Evolutionary conservation across 2,888 invertebrate species (phyloP).

Genomic region (Drosophila birchii): DNA sequence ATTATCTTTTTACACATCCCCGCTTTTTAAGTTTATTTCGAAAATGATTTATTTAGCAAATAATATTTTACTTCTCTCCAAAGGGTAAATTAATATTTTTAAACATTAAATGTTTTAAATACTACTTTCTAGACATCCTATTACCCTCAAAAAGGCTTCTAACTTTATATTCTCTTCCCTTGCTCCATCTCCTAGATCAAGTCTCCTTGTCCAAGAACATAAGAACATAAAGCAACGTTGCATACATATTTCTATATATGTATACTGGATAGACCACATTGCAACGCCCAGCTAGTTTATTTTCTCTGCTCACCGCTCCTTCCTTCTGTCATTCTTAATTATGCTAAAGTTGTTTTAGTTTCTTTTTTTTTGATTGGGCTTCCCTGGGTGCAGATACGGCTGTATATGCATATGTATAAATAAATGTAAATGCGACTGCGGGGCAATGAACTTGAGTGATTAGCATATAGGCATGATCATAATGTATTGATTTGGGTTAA

Average conservation of each 20-base stretch:
- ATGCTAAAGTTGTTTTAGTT: slow-evolving; percentile 57
- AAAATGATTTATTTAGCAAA: not conserved
- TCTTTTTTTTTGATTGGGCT: slow-evolving; percentile 4
- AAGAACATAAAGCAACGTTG: slow-evolving; percentile 28
- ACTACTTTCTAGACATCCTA: too few relatives aligned
- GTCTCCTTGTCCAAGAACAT: not conserved
- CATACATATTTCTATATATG: slow-evolving; percentile 23
- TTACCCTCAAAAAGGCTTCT: not conserved
- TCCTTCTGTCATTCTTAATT: slow-evolving; percentile 38
- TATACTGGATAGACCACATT: slow-evolving; percentile 69
- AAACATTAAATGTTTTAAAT: too few relatives aligned
- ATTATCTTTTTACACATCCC: not conserved
- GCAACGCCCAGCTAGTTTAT: slow-evolving; percentile 57
- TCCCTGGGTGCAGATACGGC: slow-evolving; percentile 21
- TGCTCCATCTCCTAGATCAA: slow-evolving; percentile 4
- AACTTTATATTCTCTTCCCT: not conserved
- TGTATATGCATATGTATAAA: slow-evolving; percentile 2
- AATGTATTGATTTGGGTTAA: not conserved
- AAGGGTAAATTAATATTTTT: not conserved
- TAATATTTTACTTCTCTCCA: too few relatives aligned
- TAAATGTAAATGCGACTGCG: slow-evolving; percentile 46
- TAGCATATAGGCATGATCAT: slow-evolving; percentile 20
- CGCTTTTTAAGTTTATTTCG: accelerated
- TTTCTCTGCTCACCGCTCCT: slow-evolving; percentile 13
- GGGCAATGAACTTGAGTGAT: slow-evolving; percentile 58